A percentile compares a stretch with the other conserved stretches of the same genome.
phyloP scores from a whole-genome alignment of 2,888 invertebrate genomes.

The Ametastegia equiseti region DNA sequence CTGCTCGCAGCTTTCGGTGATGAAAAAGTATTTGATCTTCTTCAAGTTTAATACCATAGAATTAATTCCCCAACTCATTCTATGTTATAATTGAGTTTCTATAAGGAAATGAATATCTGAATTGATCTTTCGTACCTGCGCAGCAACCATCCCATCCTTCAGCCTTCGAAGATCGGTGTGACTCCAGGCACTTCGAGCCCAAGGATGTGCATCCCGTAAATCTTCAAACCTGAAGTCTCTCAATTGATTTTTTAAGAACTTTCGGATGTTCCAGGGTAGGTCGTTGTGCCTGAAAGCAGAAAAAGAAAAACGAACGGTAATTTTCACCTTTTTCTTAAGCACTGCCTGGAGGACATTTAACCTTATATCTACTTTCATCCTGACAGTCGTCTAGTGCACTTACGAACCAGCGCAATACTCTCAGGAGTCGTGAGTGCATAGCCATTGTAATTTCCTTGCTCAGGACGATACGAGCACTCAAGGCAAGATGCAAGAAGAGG shows the following conservation, averaged over 20 bases:
- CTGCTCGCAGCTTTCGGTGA: neutral
- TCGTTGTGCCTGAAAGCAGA: conserved; percentile 87
- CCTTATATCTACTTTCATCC: conserved; percentile 19
- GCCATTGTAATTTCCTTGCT: conserved; percentile 37
- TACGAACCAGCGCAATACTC: conserved; percentile 22
- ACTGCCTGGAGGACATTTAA: neutral
- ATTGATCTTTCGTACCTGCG: conserved; percentile 81
- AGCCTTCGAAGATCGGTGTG: conserved; percentile 88
- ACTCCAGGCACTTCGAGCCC: conserved; percentile 86
- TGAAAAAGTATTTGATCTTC: conserved; percentile 2
- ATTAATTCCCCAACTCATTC: neutral
- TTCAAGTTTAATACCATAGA: neutral
- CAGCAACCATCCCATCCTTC: conserved; percentile 86
- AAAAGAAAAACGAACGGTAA: neutral
- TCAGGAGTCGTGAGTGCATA: conserved; percentile 34
- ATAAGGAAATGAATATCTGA: neutral
- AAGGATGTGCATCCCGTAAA: conserved; percentile 83
- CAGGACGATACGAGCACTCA: conserved; percentile 37
- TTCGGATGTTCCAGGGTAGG: conserved; percentile 93
- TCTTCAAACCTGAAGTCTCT: conserved; percentile 89
- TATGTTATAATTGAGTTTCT: neutral
- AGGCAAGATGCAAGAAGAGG: conserved; percentile 23
- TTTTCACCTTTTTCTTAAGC: neutral
- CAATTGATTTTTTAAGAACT: conserved; percentile 92
- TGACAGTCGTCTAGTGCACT: conserved; percentile 37